phyloP scores from a whole-genome alignment of 2,113 vertebrate species.

The Serinus canaria region DNA sequence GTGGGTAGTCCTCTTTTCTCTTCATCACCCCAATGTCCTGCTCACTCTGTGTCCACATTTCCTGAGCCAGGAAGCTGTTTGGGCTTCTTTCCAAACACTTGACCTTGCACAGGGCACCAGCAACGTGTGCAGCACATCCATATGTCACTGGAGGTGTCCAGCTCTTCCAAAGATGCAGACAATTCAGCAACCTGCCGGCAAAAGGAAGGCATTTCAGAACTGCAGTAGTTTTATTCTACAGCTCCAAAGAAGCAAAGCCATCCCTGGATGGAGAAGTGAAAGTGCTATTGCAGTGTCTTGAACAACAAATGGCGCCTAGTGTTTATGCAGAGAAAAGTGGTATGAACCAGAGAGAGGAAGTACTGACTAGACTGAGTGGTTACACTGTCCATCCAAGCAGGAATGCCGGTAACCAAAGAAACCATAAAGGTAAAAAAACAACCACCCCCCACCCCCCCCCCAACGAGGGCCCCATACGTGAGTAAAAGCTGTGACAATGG shows the following conservation, averaged over 20 bases:
- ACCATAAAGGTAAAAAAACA: neutral
- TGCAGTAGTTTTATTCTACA: neutral
- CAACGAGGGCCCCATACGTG: rapidly evolving
- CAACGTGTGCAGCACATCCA: neutral
- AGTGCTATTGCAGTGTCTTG: neutral
- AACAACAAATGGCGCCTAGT: neutral
- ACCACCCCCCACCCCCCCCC: rapidly evolving
- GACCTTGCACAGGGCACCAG: neutral
- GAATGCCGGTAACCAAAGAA: neutral
- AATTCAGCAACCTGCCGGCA: neutral
- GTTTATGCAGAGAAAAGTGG: neutral
- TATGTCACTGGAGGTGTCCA: neutral
- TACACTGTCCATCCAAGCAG: neutral
- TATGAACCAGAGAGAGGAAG: neutral
- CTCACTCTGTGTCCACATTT: neutral
- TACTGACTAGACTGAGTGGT: neutral
- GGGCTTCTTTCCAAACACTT: neutral
- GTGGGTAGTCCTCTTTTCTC: neutral
- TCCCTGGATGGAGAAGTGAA: neutral
- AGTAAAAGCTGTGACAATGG: neutral
- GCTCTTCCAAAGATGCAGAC: neutral
- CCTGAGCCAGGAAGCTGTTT: neutral
- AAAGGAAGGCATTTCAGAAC: neutral
- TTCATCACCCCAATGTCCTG: neutral
- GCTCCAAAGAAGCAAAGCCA: neutral